Evolutionary conservation across 2,113 vertebrate species (phyloP).

Genomic region (Andinoacara biseriatus): DNA sequence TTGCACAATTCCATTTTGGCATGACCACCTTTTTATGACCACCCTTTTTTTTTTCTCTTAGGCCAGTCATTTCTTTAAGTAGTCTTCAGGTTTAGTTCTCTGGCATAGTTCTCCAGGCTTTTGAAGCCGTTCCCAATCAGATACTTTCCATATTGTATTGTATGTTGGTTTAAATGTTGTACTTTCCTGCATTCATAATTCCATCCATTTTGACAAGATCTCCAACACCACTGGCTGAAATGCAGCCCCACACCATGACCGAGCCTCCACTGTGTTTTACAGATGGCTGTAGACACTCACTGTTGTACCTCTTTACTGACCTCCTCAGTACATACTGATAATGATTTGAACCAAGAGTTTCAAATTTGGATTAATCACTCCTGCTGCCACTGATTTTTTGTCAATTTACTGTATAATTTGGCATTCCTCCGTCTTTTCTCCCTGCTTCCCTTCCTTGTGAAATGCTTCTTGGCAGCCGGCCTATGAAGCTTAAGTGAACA

Average conservation of each 20-base stretch:
- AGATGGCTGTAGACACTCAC: not conserved
- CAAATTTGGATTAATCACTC: not conserved
- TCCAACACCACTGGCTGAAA: not conserved
- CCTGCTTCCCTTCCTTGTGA: not conserved
- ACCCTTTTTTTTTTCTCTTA: not conserved
- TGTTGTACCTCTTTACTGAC: not conserved
- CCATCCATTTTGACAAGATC: no score
- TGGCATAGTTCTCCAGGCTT: not conserved
- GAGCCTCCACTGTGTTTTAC: no score
- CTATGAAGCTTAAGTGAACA: no score
- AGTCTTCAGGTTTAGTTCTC: not conserved
- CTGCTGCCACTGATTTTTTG: not conserved
- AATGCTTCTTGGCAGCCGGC: not conserved
- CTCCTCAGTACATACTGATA: not conserved
- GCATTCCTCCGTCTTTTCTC: not conserved
- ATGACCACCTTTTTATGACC: no score
- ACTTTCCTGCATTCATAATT: no score
- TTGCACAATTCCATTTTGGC: not conserved
- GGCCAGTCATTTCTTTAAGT: rapidly evolving
- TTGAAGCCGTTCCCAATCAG: not conserved
- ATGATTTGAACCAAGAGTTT: no score
- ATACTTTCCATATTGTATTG: no score
- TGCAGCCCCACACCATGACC: no score
- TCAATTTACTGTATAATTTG: not conserved
- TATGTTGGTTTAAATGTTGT: no score